These are phyloP conservation scores for Porites lutea DNA, from an alignment of 64 coral and sea anemone species.

Conservation along the genomic window DNA sequence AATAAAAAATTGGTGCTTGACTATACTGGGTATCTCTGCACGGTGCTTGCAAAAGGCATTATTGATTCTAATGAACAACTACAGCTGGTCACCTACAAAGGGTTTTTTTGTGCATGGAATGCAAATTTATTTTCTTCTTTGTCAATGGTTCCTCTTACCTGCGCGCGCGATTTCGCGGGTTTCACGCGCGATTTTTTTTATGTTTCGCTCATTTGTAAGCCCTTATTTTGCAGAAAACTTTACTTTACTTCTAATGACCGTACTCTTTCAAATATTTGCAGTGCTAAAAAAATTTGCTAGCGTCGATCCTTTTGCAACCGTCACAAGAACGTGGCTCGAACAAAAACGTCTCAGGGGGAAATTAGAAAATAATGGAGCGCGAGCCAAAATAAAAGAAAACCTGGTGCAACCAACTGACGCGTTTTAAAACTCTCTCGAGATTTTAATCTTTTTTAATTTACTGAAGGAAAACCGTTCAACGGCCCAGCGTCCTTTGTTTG, in stretches of 20 bases:
- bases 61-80: conserved; percentile 64
- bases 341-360: conserved; percentile 28
- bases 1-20: neutral
- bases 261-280: conserved; percentile 1
- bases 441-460: neutral
- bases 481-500: conserved; percentile 1
- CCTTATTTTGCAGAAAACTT: neutral
- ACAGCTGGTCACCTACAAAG: conserved; percentile 64
- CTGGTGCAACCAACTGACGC: neutral
- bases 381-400: conserved; percentile 4
- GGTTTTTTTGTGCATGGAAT: conserved; percentile 24
- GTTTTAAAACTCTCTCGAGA: neutral
- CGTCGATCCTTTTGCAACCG: neutral
- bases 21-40: conserved; percentile 29
- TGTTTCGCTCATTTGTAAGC: neutral
- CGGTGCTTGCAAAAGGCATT: conserved; percentile 53
- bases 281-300: neutral
- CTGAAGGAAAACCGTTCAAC: neutral
- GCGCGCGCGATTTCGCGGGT: neutral
- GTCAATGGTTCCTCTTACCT: neutral
- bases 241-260: neutral
- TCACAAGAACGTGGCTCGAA: conserved; percentile 16
- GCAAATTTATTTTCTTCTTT: conserved; percentile 20
- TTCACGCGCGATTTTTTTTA: neutral
- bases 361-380: neutral